Percentiles rank a stretch among this genome's conserved stretches.
Evolutionary conservation across 2,888 invertebrate species (phyloP).

Genomic region (Aphodius sticticus): DNA sequence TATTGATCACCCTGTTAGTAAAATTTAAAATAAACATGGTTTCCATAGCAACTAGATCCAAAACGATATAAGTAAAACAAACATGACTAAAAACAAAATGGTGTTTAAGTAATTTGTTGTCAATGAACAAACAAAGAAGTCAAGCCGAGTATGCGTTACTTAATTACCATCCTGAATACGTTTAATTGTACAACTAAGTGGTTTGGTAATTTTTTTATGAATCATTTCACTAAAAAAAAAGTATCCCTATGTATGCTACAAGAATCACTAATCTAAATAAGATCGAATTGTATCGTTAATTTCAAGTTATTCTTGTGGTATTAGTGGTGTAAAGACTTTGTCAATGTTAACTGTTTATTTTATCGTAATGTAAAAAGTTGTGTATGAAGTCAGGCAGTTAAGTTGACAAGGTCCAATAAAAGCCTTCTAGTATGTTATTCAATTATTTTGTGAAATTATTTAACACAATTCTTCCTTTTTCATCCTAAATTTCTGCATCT

Average conservation of each 20-base stretch:
- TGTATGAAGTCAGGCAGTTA: background rate
- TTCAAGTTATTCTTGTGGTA: background rate
- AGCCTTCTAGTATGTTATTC: conserved; percentile 31
- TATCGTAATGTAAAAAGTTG: background rate
- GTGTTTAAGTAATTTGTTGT: too few species aligned
- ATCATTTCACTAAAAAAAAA: background rate
- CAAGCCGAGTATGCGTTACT: too few species aligned
- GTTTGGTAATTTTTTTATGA: background rate
- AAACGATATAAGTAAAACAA: too few species aligned
- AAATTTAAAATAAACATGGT: too few species aligned
- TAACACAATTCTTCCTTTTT: conserved; percentile 33
- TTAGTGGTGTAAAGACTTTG: background rate
- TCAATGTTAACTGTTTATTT: background rate
- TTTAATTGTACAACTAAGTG: too few species aligned
- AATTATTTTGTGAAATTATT: conserved; percentile 21
- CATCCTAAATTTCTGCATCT: conserved; percentile 58
- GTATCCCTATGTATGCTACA: background rate
- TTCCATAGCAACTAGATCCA: too few species aligned
- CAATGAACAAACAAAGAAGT: too few species aligned
- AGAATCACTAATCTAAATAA: background rate
- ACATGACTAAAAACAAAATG: too few species aligned
- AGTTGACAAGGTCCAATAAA: background rate
- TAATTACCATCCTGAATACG: too few species aligned
- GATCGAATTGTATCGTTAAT: background rate
- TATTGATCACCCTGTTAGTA: too few species aligned